Percentiles rank a stretch among this genome's conserved stretches.
phyloP scores from a whole-genome alignment of 2,797 vertebrate genomes.

The Scarus forsteni region DNA sequence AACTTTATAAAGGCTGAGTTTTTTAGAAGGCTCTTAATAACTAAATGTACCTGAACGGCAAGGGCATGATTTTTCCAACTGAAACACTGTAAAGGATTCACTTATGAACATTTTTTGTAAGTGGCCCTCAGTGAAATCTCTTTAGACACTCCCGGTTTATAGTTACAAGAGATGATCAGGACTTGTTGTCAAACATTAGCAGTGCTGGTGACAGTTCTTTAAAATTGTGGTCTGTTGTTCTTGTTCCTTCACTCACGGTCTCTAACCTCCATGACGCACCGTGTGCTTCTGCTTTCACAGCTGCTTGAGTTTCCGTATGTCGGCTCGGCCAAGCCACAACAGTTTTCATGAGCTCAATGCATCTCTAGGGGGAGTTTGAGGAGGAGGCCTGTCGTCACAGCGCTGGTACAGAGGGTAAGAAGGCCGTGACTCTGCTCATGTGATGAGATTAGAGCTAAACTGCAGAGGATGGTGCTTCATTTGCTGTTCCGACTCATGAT shows the following conservation, averaged over 20 bases:
- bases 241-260: slow-evolving; percentile 14
- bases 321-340: background rate
- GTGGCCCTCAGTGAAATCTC: no score
- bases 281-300: slow-evolving; percentile 65
- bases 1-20: no score
- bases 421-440: background rate
- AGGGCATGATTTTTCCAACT: no score
- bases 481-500: slow-evolving; percentile 26
- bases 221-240: slow-evolving; percentile 28
- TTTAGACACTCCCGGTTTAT: no score
- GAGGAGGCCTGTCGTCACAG: slow-evolving; percentile 12
- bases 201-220: slow-evolving; percentile 22
- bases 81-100: no score
- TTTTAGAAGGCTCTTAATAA: no score
- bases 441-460: slow-evolving; percentile 51
- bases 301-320: slow-evolving; percentile 57
- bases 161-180: background rate
- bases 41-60: no score
- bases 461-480: slow-evolving; percentile 40
- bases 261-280: slow-evolving; percentile 28
- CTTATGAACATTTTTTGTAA: no score
- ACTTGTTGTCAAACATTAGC: background rate
- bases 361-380: background rate
- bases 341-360: slow-evolving; percentile 39
- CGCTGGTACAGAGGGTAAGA: slow-evolving; percentile 1